Base-by-base conservation (phyloP, 2,113 vertebrate genomes). In the Glaucomys volans region DNA sequence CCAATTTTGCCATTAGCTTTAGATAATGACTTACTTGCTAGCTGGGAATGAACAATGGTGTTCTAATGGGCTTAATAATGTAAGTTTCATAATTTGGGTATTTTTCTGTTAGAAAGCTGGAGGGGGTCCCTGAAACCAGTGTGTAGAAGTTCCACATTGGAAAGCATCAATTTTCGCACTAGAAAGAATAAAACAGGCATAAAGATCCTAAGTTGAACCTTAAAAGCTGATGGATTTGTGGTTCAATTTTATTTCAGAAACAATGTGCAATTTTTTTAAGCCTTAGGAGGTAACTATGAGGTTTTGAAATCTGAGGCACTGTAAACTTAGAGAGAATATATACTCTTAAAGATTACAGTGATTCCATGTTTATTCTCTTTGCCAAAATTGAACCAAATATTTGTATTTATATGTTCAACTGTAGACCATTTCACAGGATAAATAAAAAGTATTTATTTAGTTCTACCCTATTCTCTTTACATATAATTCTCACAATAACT, bases 1-100 rank as follows among this genome's bases (percentile, higher is more conserved):
- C 2, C 62, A 80, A 32, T 91, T 92, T 95, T 91, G 89, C 81
- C 77, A 95, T 80, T 86, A 94, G 52, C 47, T 94, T 26, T 92
- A 77, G 24, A 52, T 80, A 97, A 88, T 94, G 82, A 57, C 59
- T 35, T 83, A 17, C 5, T 18, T n/a, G 57, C 37, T 62, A 44
- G 67, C 52, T 83, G 57, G 35, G 26, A 92, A 50, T 94, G 67
- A 81, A 71, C 47, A 79, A 54, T 17, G 92, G 54, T 94, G 24
- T 83, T 62, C 14, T 86, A 74, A 94, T 88, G 42, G 89, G 22
- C 52, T 96, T 79, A 77, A 72, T 79, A 84, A 14, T 91, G 6
- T 42, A 20, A 77, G 32, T 62, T 69, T 85, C 75, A 85, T 81
- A 62, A 84, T 95, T 90, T 85, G 37, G 9, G 2, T 40, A 57